Conservation (phyloP, 2,888 invertebrate genomes). For the Cataglyphis cursor region DNA sequence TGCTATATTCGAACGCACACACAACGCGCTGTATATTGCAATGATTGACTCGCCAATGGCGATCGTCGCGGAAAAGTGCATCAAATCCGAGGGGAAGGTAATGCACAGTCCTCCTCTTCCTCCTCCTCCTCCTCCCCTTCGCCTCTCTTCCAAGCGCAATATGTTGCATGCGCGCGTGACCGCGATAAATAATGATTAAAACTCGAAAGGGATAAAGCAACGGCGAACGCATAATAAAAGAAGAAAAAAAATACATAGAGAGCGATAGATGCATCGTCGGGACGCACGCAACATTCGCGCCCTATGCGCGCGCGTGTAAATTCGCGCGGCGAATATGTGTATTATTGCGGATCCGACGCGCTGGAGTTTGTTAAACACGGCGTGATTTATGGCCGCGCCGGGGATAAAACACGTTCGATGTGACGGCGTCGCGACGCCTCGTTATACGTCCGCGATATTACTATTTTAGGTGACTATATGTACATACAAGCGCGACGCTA, state of each 20-base stretch:
- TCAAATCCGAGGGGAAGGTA: constrained; percentile 35
- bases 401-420: constrained; percentile 74
- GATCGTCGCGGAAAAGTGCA: constrained; percentile 39
- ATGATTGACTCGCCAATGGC: constrained; percentile 58
- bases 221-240: constrained; percentile 46
- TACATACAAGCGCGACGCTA: constrained; percentile 24
- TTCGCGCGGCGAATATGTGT: constrained; percentile 70
- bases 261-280: constrained; percentile 39
- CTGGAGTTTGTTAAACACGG: constrained; percentile 72
- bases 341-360: constrained; percentile 64
- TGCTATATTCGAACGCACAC: constrained; percentile 28
- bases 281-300: constrained; percentile 43
- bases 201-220: constrained; percentile 37
- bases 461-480: constrained; percentile 38
- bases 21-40: not conserved
- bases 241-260: constrained; percentile 11
- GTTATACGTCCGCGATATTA: constrained; percentile 57
- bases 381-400: constrained; percentile 69
- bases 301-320: constrained; percentile 60
- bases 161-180: constrained; percentile 42
- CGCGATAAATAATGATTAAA: constrained; percentile 73
- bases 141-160: constrained; percentile 25
- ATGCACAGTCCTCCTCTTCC: not conserved
- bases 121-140: not conserved
- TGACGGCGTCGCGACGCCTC: constrained; percentile 54